Percentiles rank a stretch among this genome's conserved stretches.
These are phyloP conservation scores for Melanotaenia duboulayi DNA, from an alignment of 2,113 vertebrate genomes.

Conservation along the genomic window DNA sequence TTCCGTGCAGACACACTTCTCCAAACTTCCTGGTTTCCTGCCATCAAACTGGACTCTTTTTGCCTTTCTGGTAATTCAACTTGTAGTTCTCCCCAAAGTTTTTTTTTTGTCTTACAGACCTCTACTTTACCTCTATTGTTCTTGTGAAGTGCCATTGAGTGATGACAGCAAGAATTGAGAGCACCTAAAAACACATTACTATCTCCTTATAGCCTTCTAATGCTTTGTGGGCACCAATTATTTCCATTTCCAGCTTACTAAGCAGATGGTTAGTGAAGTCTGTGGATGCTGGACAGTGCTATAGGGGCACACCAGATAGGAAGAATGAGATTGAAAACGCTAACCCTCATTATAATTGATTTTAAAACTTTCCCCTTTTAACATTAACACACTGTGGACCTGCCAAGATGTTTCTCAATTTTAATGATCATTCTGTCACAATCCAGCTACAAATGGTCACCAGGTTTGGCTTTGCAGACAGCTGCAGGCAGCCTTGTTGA, in stretches of 20 bases:
- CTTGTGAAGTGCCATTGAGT: not conserved
- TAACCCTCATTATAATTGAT: slow-evolving; percentile 18
- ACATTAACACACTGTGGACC: not conserved
- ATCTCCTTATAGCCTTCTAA: not conserved
- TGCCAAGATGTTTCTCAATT: slow-evolving; percentile 18
- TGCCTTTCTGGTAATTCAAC: not conserved
- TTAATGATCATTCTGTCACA: slow-evolving; percentile 25
- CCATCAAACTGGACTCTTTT: not conserved
- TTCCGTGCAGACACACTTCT: no score
- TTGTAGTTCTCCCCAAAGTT: not conserved
- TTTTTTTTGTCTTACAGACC: not conserved
- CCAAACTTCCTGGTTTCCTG: no score
- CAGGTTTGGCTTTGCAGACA: not conserved
- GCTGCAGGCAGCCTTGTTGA: not conserved
- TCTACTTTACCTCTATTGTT: not conserved
- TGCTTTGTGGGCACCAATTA: not conserved
- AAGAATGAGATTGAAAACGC: not conserved
- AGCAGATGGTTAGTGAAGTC: not conserved
- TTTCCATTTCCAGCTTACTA: not conserved
- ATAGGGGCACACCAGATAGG: not conserved
- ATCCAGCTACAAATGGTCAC: slow-evolving; percentile 26
- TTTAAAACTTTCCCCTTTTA: slow-evolving; percentile 3
- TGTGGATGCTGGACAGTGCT: not conserved
- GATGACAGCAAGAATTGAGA: not conserved
- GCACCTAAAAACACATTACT: not conserved